Percentiles rank a stretch among this genome's conserved stretches.
Conservation (phyloP, 2,797 vertebrate species). For the Neosilurus hyrtlii region DNA sequence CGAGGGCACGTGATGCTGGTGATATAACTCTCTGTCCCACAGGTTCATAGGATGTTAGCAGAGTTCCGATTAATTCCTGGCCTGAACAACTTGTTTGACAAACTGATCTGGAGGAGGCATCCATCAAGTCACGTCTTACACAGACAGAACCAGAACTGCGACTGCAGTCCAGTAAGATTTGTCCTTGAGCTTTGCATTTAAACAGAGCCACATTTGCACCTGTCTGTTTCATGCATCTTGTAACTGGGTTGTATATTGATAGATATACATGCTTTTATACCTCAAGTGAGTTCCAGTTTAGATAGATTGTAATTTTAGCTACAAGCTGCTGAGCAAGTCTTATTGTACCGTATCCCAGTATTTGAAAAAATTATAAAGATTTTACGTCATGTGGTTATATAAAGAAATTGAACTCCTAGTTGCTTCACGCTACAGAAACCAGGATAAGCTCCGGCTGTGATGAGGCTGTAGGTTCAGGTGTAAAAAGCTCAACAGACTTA, state of each 20-base stretch:
- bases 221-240: neutral
- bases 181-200: neutral
- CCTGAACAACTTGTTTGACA: constrained; percentile 98
- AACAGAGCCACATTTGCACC: neutral
- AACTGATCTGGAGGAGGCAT: constrained; percentile 97
- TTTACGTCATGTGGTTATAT: too few relatives aligned
- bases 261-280: neutral
- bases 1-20: too few relatives aligned
- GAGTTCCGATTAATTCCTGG: constrained; percentile 96
- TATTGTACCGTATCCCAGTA: neutral
- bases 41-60: constrained; percentile 98
- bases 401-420: too few relatives aligned
- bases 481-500: too few relatives aligned
- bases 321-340: neutral
- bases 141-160: constrained; percentile 96
- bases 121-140: constrained; percentile 87
- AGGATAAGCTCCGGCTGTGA: too few relatives aligned
- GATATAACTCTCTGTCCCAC: constrained; percentile 2
- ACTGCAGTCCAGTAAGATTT: constrained; percentile 91
- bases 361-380: neutral
- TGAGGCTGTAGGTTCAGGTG: too few relatives aligned
- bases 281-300: neutral
- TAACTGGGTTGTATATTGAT: neutral
- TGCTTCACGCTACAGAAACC: too few relatives aligned
- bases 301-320: neutral